Evolutionary conservation across 2,888 invertebrate genomes (phyloP).

Genomic region (Axea sp.): DNA sequence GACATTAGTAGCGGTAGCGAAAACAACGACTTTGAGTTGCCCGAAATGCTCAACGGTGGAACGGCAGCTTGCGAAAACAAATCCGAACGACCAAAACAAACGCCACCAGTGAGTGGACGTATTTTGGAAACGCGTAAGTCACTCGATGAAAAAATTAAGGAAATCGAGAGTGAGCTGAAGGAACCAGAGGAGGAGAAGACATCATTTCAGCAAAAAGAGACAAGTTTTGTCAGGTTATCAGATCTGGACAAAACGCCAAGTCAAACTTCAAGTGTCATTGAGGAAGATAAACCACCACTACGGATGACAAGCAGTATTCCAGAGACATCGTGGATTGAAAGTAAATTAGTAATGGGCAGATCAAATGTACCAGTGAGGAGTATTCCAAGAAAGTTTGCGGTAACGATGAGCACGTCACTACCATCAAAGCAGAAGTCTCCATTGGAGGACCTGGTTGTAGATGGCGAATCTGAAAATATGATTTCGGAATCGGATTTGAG

Average conservation of each 20-base stretch:
- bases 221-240: constrained; percentile 87
- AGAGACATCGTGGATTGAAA: constrained; percentile 85
- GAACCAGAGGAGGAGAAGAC: constrained; percentile 64
- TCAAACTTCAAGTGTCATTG: constrained; percentile 73
- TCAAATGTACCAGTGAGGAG: constrained; percentile 81
- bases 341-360: constrained; percentile 83
- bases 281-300: constrained; percentile 76
- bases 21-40: constrained; percentile 72
- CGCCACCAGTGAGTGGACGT: constrained; percentile 64
- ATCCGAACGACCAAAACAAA: constrained; percentile 32
- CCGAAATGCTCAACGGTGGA: constrained; percentile 69
- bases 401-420: constrained; percentile 75
- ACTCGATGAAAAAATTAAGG: constrained; percentile 74
- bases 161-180: constrained; percentile 73
- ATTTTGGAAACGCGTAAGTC: constrained; percentile 73
- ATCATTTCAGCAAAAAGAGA: too few relatives aligned
- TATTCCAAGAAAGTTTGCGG: constrained; percentile 69
- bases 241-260: constrained; percentile 87
- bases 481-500: constrained; percentile 80
- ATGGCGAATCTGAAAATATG: constrained; percentile 74
- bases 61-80: constrained; percentile 53
- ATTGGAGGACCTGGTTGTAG: constrained; percentile 69
- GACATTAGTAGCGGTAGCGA: constrained; percentile 76
- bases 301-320: constrained; percentile 86
- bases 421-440: constrained; percentile 75